These are phyloP conservation scores for Catagonus wagneri DNA, from an alignment of 2,113 vertebrate species.

Conservation along the genomic window DNA sequence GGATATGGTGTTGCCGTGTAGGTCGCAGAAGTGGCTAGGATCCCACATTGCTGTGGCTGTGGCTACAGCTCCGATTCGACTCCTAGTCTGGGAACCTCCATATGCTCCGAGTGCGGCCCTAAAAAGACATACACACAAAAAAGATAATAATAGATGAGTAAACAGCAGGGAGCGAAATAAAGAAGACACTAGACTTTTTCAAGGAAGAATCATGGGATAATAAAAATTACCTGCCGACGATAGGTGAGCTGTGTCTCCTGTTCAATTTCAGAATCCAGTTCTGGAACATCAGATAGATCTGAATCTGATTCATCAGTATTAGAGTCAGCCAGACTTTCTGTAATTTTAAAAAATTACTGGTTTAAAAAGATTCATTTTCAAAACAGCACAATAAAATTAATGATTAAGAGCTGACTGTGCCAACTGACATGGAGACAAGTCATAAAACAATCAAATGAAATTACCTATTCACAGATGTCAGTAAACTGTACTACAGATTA, in stretches of 20 bases:
- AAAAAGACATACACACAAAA: too few species aligned
- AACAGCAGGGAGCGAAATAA: not conserved
- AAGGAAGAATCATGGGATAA: not conserved
- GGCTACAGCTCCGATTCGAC: too few species aligned
- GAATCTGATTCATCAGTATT: conserved; percentile 99
- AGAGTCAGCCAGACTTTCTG: conserved; percentile 96
- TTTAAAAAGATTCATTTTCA: conserved; percentile 56
- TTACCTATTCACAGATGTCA: conserved; percentile 61
- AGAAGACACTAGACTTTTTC: not conserved
- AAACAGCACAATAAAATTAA: conserved; percentile 66
- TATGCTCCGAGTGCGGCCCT: too few species aligned
- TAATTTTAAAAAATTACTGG: conserved; percentile 70
- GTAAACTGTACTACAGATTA: conserved; percentile 50
- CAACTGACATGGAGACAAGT: conserved; percentile 59
- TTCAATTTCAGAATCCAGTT: conserved; percentile 99
- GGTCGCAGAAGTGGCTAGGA: too few species aligned
- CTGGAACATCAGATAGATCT: conserved; percentile 98
- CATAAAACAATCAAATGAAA: conserved; percentile 52
- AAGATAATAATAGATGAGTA: not conserved
- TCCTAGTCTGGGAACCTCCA: too few species aligned
- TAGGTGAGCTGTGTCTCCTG: conserved; percentile 98
- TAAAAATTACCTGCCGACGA: conserved; percentile 91
- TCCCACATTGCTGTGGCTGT: too few species aligned
- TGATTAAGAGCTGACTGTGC: conserved; percentile 45
- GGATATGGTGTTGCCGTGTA: too few species aligned